Evolutionary conservation across 1,140 invertebrate genomes (phyloP).

Genomic region (Papilio polyxenes): DNA sequence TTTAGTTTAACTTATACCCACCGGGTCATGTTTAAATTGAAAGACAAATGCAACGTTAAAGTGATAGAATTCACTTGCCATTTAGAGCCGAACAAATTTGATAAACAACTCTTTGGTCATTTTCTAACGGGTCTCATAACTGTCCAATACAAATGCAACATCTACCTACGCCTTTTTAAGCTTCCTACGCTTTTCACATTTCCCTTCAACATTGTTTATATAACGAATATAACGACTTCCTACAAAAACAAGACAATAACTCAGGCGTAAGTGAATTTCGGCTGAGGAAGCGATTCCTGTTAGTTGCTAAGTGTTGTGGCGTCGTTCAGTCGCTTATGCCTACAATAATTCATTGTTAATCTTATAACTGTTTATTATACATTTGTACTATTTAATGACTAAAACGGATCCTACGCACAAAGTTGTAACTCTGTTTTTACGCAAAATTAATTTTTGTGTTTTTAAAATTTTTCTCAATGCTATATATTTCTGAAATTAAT

Average conservation of each 20-base stretch:
- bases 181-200: neutral
- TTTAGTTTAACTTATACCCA: too few relatives aligned
- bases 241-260: conserved; percentile 27
- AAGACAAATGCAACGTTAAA: too few relatives aligned
- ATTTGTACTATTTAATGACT: neutral
- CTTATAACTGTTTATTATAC: neutral
- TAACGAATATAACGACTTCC: conserved; percentile 3
- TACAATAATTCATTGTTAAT: conserved; percentile 31
- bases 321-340: conserved; percentile 21
- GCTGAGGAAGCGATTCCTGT: neutral
- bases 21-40: too few relatives aligned
- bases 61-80: neutral
- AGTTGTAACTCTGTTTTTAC: neutral
- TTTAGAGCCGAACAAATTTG: neutral
- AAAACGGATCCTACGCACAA: neutral
- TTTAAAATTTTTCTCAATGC: too few relatives aligned
- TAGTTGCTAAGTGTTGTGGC: conserved; percentile 36
- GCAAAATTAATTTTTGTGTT: neutral
- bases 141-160: neutral
- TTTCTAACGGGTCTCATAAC: conserved; percentile 2
- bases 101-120: neutral
- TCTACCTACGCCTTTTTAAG: neutral
- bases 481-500: too few relatives aligned
- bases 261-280: conserved; percentile 19
- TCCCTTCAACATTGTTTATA: conserved; percentile 17